Evolutionary conservation across 2,113 vertebrate genomes (phyloP).

Genomic region (Grallaria varia): DNA sequence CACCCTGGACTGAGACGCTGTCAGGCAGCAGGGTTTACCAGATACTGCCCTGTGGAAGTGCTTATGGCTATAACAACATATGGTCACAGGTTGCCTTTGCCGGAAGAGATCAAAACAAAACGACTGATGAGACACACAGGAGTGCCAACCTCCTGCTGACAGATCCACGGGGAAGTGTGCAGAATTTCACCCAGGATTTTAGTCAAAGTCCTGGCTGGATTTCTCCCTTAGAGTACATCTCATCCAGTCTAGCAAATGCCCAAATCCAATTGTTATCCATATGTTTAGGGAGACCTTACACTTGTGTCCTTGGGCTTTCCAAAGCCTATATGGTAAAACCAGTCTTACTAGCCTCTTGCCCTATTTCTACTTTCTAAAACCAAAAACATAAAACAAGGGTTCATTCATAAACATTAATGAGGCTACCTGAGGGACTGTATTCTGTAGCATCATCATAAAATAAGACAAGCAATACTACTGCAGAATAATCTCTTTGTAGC

Average conservation of each 20-base stretch:
- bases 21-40: background rate
- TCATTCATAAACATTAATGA: constrained; percentile 61
- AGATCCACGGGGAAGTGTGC: background rate
- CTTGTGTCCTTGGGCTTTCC: background rate
- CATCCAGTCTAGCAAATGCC: background rate
- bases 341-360: background rate
- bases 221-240: background rate
- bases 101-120: background rate
- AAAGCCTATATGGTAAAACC: background rate
- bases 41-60: background rate
- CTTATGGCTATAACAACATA: background rate
- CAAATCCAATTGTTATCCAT: background rate
- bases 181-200: background rate
- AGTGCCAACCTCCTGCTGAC: background rate
- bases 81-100: constrained; percentile 1
- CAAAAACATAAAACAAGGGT: constrained; percentile 4
- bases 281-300: background rate
- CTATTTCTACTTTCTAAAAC: constrained; percentile 35
- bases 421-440: constrained; percentile 52
- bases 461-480: constrained; percentile 19
- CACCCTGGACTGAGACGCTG: background rate
- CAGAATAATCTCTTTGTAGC: constrained; percentile 56
- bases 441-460: constrained; percentile 67
- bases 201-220: background rate
- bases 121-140: background rate